A percentile compares a stretch with the other conserved stretches of the same genome.
Conservation (phyloP, 92 coral and sea anemone genomes). For the Desmophyllum pertusum region DNA sequence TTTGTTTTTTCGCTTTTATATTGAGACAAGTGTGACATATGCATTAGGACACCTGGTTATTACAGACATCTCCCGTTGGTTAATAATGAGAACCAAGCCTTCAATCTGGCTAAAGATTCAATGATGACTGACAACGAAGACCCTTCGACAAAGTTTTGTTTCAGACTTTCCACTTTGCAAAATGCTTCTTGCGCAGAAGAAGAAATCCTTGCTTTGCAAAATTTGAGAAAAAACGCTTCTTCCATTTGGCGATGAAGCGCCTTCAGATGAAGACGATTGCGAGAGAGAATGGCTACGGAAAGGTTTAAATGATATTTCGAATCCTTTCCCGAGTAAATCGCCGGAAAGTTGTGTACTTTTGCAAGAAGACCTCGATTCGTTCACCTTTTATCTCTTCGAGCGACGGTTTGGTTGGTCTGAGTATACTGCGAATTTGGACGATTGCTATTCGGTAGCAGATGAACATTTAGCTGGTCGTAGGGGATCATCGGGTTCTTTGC, state of each 20-base stretch:
- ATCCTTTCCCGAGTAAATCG: slow-evolving; percentile 83
- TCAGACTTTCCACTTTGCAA: slow-evolving; percentile 42
- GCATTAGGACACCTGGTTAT: slow-evolving; percentile 39
- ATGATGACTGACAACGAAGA: slow-evolving; percentile 33
- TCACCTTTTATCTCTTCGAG: slow-evolving; percentile 93
- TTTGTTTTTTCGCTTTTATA: slow-evolving; percentile 1
- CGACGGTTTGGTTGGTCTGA: slow-evolving; percentile 98
- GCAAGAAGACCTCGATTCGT: slow-evolving; percentile 75
- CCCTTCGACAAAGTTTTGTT: slow-evolving; percentile 23
- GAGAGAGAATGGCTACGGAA: slow-evolving; percentile 87
- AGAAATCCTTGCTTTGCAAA: slow-evolving; percentile 78
- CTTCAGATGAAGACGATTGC: slow-evolving; percentile 67
- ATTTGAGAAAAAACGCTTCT: slow-evolving; percentile 58
- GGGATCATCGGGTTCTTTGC: slow-evolving; percentile 64
- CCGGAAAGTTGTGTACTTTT: slow-evolving; percentile 66
- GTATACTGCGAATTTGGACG: slow-evolving; percentile 67
- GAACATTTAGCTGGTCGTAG: slow-evolving; percentile 56
- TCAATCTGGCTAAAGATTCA: slow-evolving; percentile 4
- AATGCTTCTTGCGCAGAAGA: slow-evolving; percentile 75
- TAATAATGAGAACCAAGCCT: slow-evolving; percentile 26
- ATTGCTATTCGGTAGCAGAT: slow-evolving; percentile 44
- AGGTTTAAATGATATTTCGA: slow-evolving; percentile 55
- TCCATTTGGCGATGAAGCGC: slow-evolving; percentile 26
- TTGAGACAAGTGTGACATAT: not conserved
- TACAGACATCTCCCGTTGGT: slow-evolving; percentile 9